Evolutionary conservation across 2,797 vertebrate species (phyloP).

Genomic region (Cuniculus paca): DNA sequence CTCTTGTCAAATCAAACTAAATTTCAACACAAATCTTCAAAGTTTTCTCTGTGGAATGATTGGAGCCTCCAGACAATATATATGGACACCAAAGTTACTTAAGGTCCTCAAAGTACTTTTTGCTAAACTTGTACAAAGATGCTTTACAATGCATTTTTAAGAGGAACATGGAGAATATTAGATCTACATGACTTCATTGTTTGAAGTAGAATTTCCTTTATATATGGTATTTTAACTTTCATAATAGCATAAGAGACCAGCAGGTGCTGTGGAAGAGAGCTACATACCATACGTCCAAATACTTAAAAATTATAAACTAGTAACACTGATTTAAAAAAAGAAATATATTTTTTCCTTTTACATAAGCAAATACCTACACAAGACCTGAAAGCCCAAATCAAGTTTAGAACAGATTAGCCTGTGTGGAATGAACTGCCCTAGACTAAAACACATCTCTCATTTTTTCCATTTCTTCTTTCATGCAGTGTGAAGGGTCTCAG

Average conservation of each 20-base stretch:
- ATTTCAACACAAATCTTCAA: background rate
- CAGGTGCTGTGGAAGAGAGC: background rate
- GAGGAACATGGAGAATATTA: background rate
- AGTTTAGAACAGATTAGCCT: background rate
- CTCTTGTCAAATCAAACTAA: background rate
- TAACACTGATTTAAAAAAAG: background rate
- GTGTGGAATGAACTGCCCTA: background rate
- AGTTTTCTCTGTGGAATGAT: background rate
- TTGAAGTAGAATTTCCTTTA: slow-evolving; percentile 20
- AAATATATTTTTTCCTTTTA: background rate
- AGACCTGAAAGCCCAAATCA: background rate
- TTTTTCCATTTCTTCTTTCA: background rate
- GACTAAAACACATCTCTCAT: background rate
- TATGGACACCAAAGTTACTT: background rate
- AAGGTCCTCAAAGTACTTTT: background rate
- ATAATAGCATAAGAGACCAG: background rate
- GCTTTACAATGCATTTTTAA: background rate
- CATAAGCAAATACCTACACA: background rate
- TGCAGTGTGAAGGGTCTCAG: background rate
- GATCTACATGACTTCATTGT: background rate
- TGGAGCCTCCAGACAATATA: background rate
- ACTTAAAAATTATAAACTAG: background rate
- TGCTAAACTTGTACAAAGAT: background rate
- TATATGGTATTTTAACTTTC: slow-evolving; percentile 13
- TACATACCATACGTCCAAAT: background rate